These are phyloP conservation scores for Sthenelais limicola DNA, from an alignment of 2,888 invertebrate species.

Conservation along the genomic window DNA sequence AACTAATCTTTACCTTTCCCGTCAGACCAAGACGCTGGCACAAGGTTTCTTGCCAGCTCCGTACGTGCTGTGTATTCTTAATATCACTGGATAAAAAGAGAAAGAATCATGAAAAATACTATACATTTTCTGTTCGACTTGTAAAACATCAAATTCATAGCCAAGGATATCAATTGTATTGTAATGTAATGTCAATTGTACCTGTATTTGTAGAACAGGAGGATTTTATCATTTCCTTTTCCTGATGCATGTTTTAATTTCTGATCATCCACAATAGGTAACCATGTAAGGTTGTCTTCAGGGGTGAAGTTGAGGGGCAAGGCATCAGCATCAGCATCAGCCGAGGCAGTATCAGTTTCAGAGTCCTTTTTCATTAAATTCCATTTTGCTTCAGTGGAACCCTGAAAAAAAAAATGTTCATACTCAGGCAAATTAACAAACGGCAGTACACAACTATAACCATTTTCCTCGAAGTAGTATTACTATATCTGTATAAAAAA, in stretches of 20 bases:
- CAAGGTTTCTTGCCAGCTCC: conserved; percentile 39
- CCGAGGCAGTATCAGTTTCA: neutral
- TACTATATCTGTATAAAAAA: no score
- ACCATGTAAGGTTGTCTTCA: conserved; percentile 22
- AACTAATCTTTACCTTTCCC: conserved; percentile 38
- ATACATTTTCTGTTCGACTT: neutral
- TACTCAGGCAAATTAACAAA: no score
- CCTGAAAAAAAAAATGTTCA: no score
- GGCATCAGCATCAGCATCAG: neutral
- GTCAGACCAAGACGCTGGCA: conserved; percentile 37
- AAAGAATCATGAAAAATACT: neutral
- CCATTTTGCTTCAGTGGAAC: conserved; percentile 38
- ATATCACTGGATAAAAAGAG: conserved; percentile 38
- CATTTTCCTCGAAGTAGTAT: no score
- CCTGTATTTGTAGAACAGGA: conserved; percentile 45
- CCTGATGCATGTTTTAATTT: neutral
- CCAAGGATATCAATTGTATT: neutral
- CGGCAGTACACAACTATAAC: no score
- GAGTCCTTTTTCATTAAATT: conserved; percentile 9
- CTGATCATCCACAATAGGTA: conserved; percentile 1
- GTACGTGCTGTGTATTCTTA: conserved; percentile 24
- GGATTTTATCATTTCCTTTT: conserved; percentile 2
- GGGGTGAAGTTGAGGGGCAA: conserved; percentile 5
- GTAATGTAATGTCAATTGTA: neutral
- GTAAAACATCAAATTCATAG: neutral